A percentile compares a stretch with the other conserved stretches of the same genome.
These are phyloP conservation scores for Ceratosolen solmsi DNA, from an alignment of 1,140 invertebrate species.

Conservation along the genomic window DNA sequence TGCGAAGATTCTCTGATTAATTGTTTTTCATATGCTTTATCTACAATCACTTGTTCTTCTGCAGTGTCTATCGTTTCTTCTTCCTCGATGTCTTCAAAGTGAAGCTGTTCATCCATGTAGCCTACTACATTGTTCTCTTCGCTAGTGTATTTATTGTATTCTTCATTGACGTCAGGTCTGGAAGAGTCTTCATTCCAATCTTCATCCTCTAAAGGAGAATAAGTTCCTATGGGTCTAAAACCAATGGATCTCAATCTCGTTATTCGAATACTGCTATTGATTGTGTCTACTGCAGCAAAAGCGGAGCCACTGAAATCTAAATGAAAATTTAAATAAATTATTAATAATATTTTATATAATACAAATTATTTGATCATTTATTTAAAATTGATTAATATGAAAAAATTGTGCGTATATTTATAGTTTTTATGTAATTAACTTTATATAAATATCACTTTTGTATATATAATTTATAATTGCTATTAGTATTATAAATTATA, in stretches of 20 bases:
- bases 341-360: background rate
- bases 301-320: conserved; percentile 57
- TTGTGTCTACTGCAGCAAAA: conserved; percentile 65
- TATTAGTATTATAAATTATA: too few relatives aligned
- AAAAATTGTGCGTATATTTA: too few relatives aligned
- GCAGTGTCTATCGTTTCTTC: conserved; percentile 49
- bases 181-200: conserved; percentile 35
- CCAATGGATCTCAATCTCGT: conserved; percentile 67
- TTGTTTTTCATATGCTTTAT: conserved; percentile 11
- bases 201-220: conserved; percentile 41
- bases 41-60: conserved; percentile 16
- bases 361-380: too few relatives aligned
- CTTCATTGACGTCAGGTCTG: conserved; percentile 63
- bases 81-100: conserved; percentile 69
- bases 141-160: conserved; percentile 67
- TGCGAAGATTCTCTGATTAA: background rate
- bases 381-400: too few relatives aligned
- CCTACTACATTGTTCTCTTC: conserved; percentile 66
- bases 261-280: conserved; percentile 62
- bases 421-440: too few relatives aligned
- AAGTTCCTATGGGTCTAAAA: conserved; percentile 64
- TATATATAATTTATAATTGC: too few relatives aligned
- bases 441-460: too few relatives aligned
- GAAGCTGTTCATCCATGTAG: conserved; percentile 68
- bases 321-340: conserved; percentile 13